Conservation (phyloP, 1,140 invertebrate genomes). For the Eupristina koningsbergeri region DNA sequence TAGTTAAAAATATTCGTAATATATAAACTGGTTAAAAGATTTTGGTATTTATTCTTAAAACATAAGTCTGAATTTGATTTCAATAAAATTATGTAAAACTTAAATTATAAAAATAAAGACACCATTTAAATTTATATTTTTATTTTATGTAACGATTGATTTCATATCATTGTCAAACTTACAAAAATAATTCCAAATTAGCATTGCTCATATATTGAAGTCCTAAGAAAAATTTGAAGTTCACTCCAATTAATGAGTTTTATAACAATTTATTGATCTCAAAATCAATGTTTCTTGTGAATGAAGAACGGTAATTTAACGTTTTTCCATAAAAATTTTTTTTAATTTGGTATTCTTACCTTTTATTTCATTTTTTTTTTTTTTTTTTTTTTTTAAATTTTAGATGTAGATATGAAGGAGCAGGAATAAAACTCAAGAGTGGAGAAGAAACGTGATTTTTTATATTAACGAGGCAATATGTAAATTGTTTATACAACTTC, state of each 20-base stretch:
- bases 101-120: no score
- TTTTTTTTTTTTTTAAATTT: not conserved
- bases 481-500: not conserved
- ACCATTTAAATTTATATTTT: no score
- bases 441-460: not conserved
- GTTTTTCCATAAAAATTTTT: not conserved
- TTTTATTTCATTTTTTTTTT: not conserved
- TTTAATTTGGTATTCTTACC: not conserved
- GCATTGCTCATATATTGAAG: slow-evolving; percentile 19
- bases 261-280: not conserved
- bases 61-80: not conserved
- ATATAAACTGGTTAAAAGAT: no score
- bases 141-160: not conserved
- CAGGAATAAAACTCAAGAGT: not conserved
- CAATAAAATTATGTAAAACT: not conserved
- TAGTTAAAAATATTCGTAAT: no score
- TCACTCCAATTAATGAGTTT: not conserved
- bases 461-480: not conserved
- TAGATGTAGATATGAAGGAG: not conserved
- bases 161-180: not conserved
- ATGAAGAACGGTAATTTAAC: not conserved
- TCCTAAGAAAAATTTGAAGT: not conserved
- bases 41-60: not conserved
- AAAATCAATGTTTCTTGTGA: not conserved
- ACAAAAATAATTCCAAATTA: not conserved